Conservation (phyloP, 2,113 vertebrate genomes). For the Lophotis ruficrista region DNA sequence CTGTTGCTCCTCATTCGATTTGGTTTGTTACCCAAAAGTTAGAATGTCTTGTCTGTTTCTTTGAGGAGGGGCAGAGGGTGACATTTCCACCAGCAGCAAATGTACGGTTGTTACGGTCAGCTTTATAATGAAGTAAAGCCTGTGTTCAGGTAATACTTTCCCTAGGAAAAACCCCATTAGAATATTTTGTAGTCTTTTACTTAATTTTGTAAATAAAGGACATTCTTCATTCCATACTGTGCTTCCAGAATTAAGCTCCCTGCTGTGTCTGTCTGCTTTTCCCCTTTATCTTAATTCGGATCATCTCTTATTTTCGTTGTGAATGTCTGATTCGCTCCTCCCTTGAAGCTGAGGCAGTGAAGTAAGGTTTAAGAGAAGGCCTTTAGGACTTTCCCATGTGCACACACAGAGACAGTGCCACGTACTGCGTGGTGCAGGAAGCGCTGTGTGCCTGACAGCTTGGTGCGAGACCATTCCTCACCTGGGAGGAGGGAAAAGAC, state of each 20-base stretch:
- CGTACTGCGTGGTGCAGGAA: rapidly evolving
- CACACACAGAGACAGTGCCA: not conserved
- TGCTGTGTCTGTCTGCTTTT: not conserved
- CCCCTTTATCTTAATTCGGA: not conserved
- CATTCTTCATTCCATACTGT: not conserved
- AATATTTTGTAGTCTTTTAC: not conserved
- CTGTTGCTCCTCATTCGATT: not conserved
- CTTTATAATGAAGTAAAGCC: not conserved
- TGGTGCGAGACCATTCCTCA: not conserved
- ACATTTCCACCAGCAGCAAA: not conserved
- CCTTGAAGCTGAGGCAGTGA: not conserved
- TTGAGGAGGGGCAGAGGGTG: not conserved
- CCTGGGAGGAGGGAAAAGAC: not conserved
- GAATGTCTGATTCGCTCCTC: not conserved
- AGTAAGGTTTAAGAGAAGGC: not conserved
- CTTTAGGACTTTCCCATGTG: not conserved
- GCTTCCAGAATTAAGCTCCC: not conserved
- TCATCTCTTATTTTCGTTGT: not conserved
- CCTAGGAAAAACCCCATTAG: not conserved
- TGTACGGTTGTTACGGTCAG: not conserved
- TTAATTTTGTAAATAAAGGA: not conserved
- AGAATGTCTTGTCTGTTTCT: not conserved
- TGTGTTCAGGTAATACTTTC: not conserved
- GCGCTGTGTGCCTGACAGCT: not conserved
- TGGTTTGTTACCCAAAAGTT: not conserved